Base-by-base conservation (phyloP, 2,888 invertebrate species). In the Aleiodes testaceus region DNA sequence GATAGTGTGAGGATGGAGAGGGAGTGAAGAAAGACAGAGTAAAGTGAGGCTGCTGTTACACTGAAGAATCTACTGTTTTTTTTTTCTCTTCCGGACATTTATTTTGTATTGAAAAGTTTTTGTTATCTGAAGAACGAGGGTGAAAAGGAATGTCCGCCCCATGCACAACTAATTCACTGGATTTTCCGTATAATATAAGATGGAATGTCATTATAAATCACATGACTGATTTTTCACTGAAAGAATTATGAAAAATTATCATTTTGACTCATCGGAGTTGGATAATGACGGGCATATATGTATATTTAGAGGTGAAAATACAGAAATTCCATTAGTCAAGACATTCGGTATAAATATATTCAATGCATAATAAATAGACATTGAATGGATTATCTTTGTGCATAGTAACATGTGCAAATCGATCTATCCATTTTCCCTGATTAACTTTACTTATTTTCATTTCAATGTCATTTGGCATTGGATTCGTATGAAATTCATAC, bases 1-100 rank as follows among this genome's bases (percentile, higher is more conserved):
- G 49, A 69, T 53, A 22, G 64, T 69, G n/a, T 26, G 64, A 64
- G 53, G 47, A 9, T 64, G 69, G 44, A 65, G 65, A 69, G 64
- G 53, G 53, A 42, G 68, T 61, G 26, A 55, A 22, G 16, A 26
- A 50, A 16, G 6, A 47, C 9, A 49, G 7, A 12, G 18, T 22
- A 14, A 26, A 22, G 45, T 5, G 12, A 44, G 44, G 44, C 20
- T n/a, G 61, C 20, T 66, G 36, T 36, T 50, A 52, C 3, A 16
- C 20, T 44, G 52, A 36, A 49, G 20, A 66, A 53, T 52, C 14
- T 36, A n/a, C n/a, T n/a, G 22, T 30, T 26, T 20, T 67, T 26
- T 45, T 12, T 9, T 36, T 42, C 9, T 7, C 36, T 36, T 36
- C 36, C 36, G 36, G 36, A 36, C 36, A 36, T 36, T 36, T 36